These are phyloP conservation scores for Mustelus asterias DNA, from an alignment of 2,113 vertebrate species.

Conservation along the genomic window DNA sequence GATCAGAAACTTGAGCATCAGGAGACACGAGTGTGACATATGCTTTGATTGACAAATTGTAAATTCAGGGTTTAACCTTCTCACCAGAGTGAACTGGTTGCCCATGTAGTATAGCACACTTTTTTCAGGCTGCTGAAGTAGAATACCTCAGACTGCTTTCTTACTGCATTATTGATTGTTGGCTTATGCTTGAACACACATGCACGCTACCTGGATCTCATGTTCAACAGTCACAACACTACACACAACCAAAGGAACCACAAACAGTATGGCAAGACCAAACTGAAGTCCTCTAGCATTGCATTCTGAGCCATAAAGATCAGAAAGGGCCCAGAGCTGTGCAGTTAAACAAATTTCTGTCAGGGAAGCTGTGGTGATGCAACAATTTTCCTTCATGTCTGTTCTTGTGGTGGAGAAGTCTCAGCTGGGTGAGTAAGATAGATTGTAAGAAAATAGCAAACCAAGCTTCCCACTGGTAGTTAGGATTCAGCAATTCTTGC, in stretches of 20 bases:
- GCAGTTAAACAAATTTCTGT: not conserved
- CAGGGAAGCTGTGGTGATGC: not conserved
- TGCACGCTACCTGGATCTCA: no score
- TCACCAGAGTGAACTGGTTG: no score
- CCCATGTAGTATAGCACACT: not conserved
- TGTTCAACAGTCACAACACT: not conserved
- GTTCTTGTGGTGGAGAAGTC: no score
- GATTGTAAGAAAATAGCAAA: not conserved
- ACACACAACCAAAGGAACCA: not conserved
- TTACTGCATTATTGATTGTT: not conserved
- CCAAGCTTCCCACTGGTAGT: not conserved
- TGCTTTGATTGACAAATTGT: not conserved
- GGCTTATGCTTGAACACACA: not conserved
- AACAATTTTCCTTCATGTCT: not conserved
- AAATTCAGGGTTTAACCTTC: not conserved
- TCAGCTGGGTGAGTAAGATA: no score
- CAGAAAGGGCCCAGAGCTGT: not conserved
- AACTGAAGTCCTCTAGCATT: not conserved
- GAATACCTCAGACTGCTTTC: not conserved
- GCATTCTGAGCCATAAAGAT: not conserved
- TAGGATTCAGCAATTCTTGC: not conserved
- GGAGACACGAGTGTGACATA: not conserved
- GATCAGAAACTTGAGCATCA: not conserved
- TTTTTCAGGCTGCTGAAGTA: not conserved
- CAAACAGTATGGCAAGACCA: not conserved